Conservation (phyloP, 30 jellyfish, hydroid and myxozoan genomes). For the Cassiopea xamachana region DNA sequence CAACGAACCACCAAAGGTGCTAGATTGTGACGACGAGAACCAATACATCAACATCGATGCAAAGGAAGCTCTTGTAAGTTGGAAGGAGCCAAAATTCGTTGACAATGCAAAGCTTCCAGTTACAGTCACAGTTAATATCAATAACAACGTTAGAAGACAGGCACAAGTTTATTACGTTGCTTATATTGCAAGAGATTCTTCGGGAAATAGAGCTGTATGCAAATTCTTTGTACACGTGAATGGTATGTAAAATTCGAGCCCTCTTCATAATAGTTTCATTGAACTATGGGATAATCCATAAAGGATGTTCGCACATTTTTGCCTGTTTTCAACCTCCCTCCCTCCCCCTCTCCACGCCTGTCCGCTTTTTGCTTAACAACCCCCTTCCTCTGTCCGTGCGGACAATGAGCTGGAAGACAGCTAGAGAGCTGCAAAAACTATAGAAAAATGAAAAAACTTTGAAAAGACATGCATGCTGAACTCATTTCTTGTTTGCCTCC, state of each 20-base stretch:
- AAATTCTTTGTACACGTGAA: constrained; percentile 86
- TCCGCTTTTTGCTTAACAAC: too few species aligned
- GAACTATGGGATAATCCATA: background rate
- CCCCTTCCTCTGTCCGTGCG: too few species aligned
- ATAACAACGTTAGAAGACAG: constrained; percentile 31
- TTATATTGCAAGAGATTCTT: constrained; percentile 70
- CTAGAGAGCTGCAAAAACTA: too few species aligned
- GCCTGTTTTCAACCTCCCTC: too few species aligned
- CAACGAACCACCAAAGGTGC: constrained; percentile 81
- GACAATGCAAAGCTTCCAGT: constrained; percentile 74
- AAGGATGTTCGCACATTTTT: too few species aligned
- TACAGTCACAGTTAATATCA: constrained; percentile 35
- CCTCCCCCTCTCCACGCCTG: too few species aligned
- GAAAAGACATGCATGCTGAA: too few species aligned
- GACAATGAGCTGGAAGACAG: too few species aligned
- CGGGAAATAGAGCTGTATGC: constrained; percentile 79
- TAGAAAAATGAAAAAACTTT: too few species aligned
- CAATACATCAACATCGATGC: constrained; percentile 61
- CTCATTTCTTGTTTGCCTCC: too few species aligned
- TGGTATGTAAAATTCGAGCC: background rate
- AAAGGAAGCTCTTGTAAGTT: constrained; percentile 61
- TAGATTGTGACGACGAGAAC: constrained; percentile 72
- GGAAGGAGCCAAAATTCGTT: constrained; percentile 91
- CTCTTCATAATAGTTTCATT: background rate
- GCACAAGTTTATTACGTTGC: constrained; percentile 79